Conservation (phyloP, 2,797 vertebrate genomes). For the Enteromius mattozi region DNA sequence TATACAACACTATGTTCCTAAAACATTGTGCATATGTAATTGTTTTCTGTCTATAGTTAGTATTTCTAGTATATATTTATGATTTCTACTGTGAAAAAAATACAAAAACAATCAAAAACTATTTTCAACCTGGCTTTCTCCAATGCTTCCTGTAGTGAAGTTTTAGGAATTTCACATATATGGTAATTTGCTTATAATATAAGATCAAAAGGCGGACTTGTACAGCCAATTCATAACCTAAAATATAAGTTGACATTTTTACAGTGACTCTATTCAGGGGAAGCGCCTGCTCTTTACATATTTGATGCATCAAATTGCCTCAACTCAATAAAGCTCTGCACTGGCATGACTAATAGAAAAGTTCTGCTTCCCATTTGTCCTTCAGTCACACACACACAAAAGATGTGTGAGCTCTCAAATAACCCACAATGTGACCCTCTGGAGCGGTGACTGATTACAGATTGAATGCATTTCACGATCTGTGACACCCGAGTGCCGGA, state of each 20-base stretch:
- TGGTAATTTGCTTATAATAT: neutral
- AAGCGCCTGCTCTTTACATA: neutral
- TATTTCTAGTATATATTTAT: neutral
- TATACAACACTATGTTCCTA: neutral
- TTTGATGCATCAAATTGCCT: constrained; percentile 2
- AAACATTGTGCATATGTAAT: neutral
- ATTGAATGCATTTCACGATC: constrained; percentile 77
- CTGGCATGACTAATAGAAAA: neutral
- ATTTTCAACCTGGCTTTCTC: neutral
- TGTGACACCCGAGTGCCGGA: constrained; percentile 74
- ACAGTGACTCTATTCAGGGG: neutral
- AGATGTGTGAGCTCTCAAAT: constrained; percentile 69
- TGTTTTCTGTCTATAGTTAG: neutral
- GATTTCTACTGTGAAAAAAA: neutral
- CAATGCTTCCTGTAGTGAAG: neutral
- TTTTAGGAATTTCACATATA: neutral
- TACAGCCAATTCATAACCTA: neutral
- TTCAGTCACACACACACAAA: constrained; percentile 47
- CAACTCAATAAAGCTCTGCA: constrained; percentile 32
- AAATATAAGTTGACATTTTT: neutral
- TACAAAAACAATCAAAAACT: neutral
- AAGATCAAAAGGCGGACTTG: neutral
- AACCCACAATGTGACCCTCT: constrained; percentile 79
- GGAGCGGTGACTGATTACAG: constrained; percentile 74
- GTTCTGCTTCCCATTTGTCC: constrained; percentile 40